A percentile compares a stretch with the other conserved stretches of the same genome.
Evolutionary conservation across 2,888 invertebrate genomes (phyloP).

Genomic region (Eupithecia inturbata): DNA sequence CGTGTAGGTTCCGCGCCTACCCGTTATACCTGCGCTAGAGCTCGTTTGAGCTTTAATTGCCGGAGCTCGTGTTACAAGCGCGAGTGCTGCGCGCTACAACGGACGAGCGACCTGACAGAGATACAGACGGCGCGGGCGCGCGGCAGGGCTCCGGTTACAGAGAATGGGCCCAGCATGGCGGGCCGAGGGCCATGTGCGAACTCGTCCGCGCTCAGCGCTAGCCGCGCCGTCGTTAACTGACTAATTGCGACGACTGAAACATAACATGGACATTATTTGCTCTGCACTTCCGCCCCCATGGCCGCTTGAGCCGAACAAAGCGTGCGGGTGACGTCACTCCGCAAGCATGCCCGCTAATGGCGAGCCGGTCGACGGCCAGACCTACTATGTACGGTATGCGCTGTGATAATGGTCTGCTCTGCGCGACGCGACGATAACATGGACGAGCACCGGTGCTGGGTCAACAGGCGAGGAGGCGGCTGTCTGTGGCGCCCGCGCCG

Average conservation of each 20-base stretch:
- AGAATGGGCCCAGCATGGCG: neutral
- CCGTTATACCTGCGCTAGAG: neutral
- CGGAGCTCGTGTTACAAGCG: neutral
- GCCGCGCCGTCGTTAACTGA: neutral
- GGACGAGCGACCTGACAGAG: too few relatives aligned
- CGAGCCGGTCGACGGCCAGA: conserved; percentile 7
- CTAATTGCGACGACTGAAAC: conserved; percentile 14
- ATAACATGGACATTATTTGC: conserved; percentile 11
- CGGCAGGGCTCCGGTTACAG: conserved; percentile 39
- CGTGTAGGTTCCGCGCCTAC: too few relatives aligned
- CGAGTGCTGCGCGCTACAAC: too few relatives aligned
- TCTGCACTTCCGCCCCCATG: conserved; percentile 28
- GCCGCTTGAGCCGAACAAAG: conserved; percentile 17
- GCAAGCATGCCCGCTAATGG: conserved; percentile 32
- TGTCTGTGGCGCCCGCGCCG: conserved; percentile 20
- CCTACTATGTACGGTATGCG: neutral
- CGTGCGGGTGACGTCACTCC: conserved; percentile 35
- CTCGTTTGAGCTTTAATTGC: neutral
- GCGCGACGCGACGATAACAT: too few relatives aligned
- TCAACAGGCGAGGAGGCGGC: too few relatives aligned
- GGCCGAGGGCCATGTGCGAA: conserved; percentile 21
- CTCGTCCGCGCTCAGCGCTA: neutral
- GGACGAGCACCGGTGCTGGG: too few relatives aligned
- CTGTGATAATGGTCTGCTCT: neutral
- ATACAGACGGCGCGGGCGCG: too few relatives aligned